These are phyloP conservation scores for Drosophila pallidifrons DNA, from an alignment of 1,140 invertebrate genomes.

Conservation along the genomic window DNA sequence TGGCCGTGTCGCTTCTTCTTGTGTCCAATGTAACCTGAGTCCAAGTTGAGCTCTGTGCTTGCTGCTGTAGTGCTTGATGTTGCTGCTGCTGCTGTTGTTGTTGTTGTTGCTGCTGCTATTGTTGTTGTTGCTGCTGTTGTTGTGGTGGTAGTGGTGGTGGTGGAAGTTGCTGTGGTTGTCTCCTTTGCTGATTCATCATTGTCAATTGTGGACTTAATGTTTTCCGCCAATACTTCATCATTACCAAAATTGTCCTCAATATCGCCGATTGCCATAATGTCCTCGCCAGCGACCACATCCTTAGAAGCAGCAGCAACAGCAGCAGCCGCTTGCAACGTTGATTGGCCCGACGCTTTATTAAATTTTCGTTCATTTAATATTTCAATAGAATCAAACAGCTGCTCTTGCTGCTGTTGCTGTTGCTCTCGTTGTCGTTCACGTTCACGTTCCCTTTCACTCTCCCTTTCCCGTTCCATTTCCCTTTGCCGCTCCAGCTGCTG, in stretches of 20 bases:
- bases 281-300: constrained; percentile 18
- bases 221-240: constrained; percentile 58
- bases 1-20: constrained; percentile 61
- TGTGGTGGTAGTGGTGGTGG: constrained; percentile 6
- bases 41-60: not conserved
- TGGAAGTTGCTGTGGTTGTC: constrained; percentile 30
- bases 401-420: constrained; percentile 27
- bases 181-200: constrained; percentile 66
- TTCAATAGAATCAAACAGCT: constrained; percentile 76
- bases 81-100: constrained; percentile 28
- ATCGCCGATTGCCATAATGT: constrained; percentile 69
- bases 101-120: constrained; percentile 8
- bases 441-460: not conserved
- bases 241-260: constrained; percentile 74
- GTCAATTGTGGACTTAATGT: constrained; percentile 61
- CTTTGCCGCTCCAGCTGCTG: not conserved
- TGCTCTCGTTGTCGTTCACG: not conserved
- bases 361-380: constrained; percentile 81
- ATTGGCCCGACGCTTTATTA: constrained; percentile 63
- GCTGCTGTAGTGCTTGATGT: constrained; percentile 27
- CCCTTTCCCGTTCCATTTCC: not conserved
- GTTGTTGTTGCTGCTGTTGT: constrained; percentile 1
- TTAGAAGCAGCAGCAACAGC: not conserved
- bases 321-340: constrained; percentile 18
- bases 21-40: constrained; percentile 42